These are phyloP conservation scores for Ceratina australensis DNA, from an alignment of 1,140 invertebrate species.

Conservation along the genomic window DNA sequence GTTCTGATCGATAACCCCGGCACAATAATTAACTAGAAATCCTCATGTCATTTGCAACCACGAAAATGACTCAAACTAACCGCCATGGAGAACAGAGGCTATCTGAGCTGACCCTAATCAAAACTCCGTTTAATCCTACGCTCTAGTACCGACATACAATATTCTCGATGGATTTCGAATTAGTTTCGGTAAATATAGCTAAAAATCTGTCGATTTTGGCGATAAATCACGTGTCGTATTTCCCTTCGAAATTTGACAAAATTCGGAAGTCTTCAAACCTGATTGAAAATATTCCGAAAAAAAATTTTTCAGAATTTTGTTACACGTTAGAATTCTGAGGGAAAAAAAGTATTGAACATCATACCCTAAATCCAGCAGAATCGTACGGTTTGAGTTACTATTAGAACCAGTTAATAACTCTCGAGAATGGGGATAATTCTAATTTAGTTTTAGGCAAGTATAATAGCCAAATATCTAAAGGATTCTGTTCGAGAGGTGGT, in stretches of 20 bases:
- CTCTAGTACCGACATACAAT: background rate
- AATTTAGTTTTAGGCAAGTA: background rate
- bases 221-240: too few species aligned
- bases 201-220: background rate
- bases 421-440: background rate
- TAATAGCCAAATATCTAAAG: background rate
- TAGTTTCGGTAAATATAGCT: too few species aligned
- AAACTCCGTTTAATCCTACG: background rate
- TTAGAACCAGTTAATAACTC: too few species aligned
- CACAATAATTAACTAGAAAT: conserved; percentile 19
- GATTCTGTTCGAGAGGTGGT: background rate
- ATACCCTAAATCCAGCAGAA: too few species aligned
- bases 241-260: too few species aligned
- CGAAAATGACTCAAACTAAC: conserved; percentile 9
- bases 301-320: too few species aligned
- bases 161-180: too few species aligned
- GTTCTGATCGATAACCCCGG: background rate
- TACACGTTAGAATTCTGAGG: too few species aligned
- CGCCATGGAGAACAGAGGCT: conserved; percentile 1
- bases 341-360: too few species aligned
- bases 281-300: too few species aligned
- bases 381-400: too few species aligned
- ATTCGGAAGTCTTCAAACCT: too few species aligned
- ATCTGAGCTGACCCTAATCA: background rate
- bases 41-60: conserved; percentile 4